Evolutionary conservation across 2,888 invertebrate species (phyloP), one percentile per base, ranked within the genome.

Genomic region (Trachelus tabidus): DNA sequence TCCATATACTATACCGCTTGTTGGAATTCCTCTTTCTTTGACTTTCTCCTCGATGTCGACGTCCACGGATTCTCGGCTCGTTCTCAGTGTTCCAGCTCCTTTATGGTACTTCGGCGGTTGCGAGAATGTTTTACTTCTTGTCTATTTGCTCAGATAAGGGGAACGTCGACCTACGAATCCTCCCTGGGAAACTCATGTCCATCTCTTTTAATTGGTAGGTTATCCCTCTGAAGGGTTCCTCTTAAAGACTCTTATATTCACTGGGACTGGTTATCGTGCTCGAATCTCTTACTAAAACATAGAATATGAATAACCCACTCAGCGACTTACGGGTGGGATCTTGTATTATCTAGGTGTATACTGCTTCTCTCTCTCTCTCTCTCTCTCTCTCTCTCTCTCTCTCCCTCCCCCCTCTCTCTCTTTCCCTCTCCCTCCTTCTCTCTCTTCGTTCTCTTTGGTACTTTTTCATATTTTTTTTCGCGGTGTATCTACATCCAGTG

Each of bases 131-230:
- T 75, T 77, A 71, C 40, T 75, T 69, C 77, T 33, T 56, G 34
- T 75, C 77, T 77, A 75, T 77, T 74, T 77, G 71, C 77, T 77
- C 56, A 77, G 77, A 77, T 77, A 77, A 77, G 75, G 75, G 69
- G 75, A 75, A 71, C 77, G 71, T 75, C 73, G 77, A 40, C 71
- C 75, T 31, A 75, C 68, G 34, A 40, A 68, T 34, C 69, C 12
- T 34, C 15, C 69, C 73, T 15, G 23, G 56, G 56, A 56, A 56
- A 56, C 6, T 56, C 56, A 56, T 56, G 56, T 56, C 56, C 23
- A 56, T 23, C 56, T 23, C 56, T 56, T 56, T 56, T 56, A 56
- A 56, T 56, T 56, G 56, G 56, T 56, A 23, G 56, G 56, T 23
- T 56, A 56, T 56, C 9, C 56, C 56, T 23, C 56, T 56, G 9